Base-by-base conservation (phyloP, 2,888 invertebrate species). In the Loripinus fragilis region DNA sequence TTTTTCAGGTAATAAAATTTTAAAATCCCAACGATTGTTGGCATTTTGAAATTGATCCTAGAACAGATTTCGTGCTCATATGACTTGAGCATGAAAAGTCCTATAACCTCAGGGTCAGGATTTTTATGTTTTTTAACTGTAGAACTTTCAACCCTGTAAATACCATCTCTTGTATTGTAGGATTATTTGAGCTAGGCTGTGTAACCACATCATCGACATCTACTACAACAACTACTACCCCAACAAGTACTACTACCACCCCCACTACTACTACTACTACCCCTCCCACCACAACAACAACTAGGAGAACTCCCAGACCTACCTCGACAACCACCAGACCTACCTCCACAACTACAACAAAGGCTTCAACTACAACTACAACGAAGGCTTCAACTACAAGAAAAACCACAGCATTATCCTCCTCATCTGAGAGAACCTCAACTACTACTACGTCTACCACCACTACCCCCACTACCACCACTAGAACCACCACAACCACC, bases 361-460 rank as follows among this genome's bases (percentile, higher is more conserved):
- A 3, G 5, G 28, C 55, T 28, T 5, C 10, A 2, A 25, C 55
- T 25, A 5, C 38, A 5, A 38, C 38, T 38, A 38, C 38, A 5
- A 38, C 38, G 5, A 5, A 5, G 5, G 25, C 55, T 28, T 25
- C 25, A 25, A 2, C 2, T 2, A 55, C 55, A 55, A 28, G 25
- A 23, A 55, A 28, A 55, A 23, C 55, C 7, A 23, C 55, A 8
- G 5, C 55, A 12, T 28, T 25, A 8, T 25, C 5, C 55, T 23
- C 15, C 55, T 15, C 7, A 23, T 28, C 55, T 25, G 7, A 17
- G 12, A 55, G 7, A 23, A 10, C 25, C 12, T 28, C 60, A 10
- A 33, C 60, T 60, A 76, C 80, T 12, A 75, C 75, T 2, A 75
- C 75, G 2, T 72, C 75, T 15, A 72, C 79, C 20, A 72, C 75